Evolutionary conservation across 2,888 invertebrate genomes (phyloP), one percentile per base, ranked within the genome.

Genomic region (Notodonta ziczac): DNA sequence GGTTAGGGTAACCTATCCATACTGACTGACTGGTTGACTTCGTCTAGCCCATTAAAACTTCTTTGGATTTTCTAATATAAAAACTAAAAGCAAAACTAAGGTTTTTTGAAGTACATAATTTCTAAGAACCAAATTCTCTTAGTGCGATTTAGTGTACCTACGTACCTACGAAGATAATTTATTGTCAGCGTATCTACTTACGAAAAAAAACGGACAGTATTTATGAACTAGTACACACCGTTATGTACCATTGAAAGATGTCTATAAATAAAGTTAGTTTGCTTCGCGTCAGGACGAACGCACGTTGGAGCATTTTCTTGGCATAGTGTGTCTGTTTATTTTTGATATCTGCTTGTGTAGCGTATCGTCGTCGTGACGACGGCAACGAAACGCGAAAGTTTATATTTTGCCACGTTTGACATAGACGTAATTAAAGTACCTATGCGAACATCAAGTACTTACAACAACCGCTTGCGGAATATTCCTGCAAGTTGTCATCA

Each of bases 291-390:
- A 79, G 74, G 75, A 78, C 72, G 67, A 55, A 40, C 40, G 55
- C 82, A 84, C 78, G 76, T 71, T 66, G 70, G 70, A 78, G 66
- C 70, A 74, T 74, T 81, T 83, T 86, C 84, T 90, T 90, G 90
- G 90, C 90, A 87, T 74, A 73, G 73, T 73, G 65, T 69, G 76
- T 83, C 72, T 89, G 85, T 88, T 88, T 91, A 90, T 90, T 90
- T 90, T 86, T 78, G 84, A 79, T 73, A 78, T 73, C 68, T 62
- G 63, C 69, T 77, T 16, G 83, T 78, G 76, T 67, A 66, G 65
- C 74, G 80, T 86, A 84, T 77, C 81, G 24, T 77, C 81, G 24
- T 24, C 24, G 83, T 88, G 82, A 81, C 73, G 63, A 66, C 56
- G 68, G 59, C 62, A 35, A 63, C 35, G 40, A 54, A 61, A 52